These are phyloP conservation scores for Chelonia mydas DNA, from an alignment of 2,797 vertebrate species.

Conservation along the genomic window DNA sequence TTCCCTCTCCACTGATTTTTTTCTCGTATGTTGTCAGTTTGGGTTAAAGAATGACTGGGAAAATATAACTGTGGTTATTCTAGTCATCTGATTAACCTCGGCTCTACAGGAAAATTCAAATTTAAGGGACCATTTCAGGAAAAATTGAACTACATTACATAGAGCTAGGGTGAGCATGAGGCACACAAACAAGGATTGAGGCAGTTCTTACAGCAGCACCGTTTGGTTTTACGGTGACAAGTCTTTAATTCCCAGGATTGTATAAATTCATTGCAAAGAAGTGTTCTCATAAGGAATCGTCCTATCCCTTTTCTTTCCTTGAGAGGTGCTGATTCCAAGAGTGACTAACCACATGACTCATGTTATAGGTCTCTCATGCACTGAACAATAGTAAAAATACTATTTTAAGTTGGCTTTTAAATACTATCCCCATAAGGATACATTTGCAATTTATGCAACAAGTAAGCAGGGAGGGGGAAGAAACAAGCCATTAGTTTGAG, in stretches of 20 bases:
- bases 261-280: not conserved
- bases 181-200: not conserved
- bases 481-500: slow-evolving; percentile 11
- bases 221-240: not conserved
- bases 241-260: not conserved
- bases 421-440: not conserved
- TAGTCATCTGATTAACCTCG: not conserved
- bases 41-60: not conserved
- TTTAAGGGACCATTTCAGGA: not conserved
- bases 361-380: not conserved
- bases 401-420: not conserved
- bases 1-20: not conserved
- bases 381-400: not conserved
- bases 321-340: not conserved
- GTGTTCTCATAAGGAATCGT: not conserved
- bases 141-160: not conserved
- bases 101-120: not conserved
- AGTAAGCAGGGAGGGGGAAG: not conserved
- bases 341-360: not conserved
- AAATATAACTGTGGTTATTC: not conserved
- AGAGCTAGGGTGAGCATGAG: not conserved
- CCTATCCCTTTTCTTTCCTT: not conserved
- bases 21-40: not conserved
- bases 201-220: not conserved
- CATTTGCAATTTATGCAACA: not conserved